A percentile compares a stretch with the other conserved stretches of the same genome.
phyloP scores from a whole-genome alignment of 92 coral and sea anemone genomes.

The Porites lobata region DNA sequence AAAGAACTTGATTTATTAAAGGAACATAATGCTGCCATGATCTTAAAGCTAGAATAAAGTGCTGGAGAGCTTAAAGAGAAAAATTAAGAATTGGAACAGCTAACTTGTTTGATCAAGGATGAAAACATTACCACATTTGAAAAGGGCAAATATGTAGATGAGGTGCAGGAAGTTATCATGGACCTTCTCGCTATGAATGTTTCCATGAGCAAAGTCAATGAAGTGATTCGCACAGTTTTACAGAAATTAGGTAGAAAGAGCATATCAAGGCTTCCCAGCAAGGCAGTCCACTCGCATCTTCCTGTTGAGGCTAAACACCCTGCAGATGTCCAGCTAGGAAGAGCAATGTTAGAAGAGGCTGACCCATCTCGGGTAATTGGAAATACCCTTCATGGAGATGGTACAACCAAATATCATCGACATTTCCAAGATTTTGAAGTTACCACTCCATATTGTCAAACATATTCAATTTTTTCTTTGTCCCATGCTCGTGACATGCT shows the following conservation, averaged over 20 bases:
- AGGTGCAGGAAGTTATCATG: conserved; percentile 43
- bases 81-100: conserved; percentile 25
- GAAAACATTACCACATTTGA: conserved; percentile 27
- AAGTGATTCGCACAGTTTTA: conserved; percentile 19
- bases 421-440: not conserved
- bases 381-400: conserved; percentile 15
- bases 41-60: conserved; percentile 31
- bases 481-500: too few species aligned
- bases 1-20: conserved; percentile 34
- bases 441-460: too few species aligned
- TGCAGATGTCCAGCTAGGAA: too few species aligned
- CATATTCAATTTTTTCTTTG: too few species aligned
- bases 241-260: conserved; percentile 34
- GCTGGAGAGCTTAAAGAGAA: conserved; percentile 37
- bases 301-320: too few species aligned
- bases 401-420: conserved; percentile 39
- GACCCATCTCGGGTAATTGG: conserved; percentile 28
- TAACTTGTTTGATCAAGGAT: not conserved
- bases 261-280: conserved; percentile 42
- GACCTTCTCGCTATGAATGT: conserved; percentile 39
- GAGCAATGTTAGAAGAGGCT: conserved; percentile 32
- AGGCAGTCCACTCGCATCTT: too few species aligned
- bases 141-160: conserved; percentile 42
- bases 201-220: conserved; percentile 51
- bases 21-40: conserved; percentile 37